Percentiles rank a stretch among this genome's conserved stretches.
phyloP scores from a whole-genome alignment of 2,113 vertebrate genomes.

The Phrynosoma blainvillii region DNA sequence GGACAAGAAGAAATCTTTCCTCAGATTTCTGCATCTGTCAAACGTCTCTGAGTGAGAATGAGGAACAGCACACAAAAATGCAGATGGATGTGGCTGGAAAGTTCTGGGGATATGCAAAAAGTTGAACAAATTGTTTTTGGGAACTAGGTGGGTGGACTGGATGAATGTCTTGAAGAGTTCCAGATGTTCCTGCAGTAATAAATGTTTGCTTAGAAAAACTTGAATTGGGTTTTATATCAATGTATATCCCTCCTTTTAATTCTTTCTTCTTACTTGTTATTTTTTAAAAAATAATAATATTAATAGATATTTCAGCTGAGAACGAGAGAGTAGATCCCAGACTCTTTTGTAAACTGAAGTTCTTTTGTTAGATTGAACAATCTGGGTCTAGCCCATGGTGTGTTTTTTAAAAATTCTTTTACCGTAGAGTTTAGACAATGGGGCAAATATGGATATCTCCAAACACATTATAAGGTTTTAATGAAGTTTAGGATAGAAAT shows the following conservation, averaged over 20 bases:
- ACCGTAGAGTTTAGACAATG: conserved; percentile 61
- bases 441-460: conserved; percentile 37
- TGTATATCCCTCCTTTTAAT: neutral
- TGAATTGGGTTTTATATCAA: neutral
- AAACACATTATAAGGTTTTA: conserved; percentile 13
- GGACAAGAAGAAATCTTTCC: neutral
- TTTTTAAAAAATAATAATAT: neutral
- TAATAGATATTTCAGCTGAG: conserved; percentile 51
- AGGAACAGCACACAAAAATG: neutral
- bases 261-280: neutral
- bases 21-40: neutral
- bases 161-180: neutral
- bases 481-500: conserved; percentile 46
- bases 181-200: neutral
- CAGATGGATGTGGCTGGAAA: neutral
- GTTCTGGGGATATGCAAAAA: neutral
- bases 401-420: conserved; percentile 55
- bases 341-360: neutral
- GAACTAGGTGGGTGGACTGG: neutral
- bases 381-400: neutral
- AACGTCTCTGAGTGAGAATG: neutral
- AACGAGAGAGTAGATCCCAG: neutral
- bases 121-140: neutral
- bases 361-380: neutral
- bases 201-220: neutral